These are phyloP conservation scores for Canis aureus DNA, from an alignment of 2,113 vertebrate genomes.

Conservation along the genomic window DNA sequence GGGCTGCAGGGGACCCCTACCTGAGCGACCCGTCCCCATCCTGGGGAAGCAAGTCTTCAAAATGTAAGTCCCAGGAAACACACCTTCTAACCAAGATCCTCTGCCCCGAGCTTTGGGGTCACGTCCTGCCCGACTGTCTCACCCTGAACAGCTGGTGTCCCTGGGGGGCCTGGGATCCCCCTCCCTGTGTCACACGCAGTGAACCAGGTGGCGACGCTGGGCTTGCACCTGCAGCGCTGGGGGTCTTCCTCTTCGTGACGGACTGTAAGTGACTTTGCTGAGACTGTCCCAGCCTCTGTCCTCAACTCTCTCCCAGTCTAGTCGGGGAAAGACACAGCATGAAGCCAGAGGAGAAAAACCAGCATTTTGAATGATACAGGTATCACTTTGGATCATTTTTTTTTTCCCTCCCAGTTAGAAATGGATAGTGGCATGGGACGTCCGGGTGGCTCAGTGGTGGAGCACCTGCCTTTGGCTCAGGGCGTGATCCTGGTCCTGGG, in stretches of 20 bases:
- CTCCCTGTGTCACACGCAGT: accelerated
- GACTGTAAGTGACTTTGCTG: neutral
- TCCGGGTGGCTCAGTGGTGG: no score
- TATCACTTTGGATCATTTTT: neutral
- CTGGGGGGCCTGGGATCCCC: neutral
- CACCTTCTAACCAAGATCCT: neutral
- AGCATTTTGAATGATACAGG: neutral
- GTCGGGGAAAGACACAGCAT: neutral
- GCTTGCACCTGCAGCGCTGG: accelerated
- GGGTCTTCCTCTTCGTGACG: accelerated
- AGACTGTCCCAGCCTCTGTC: neutral
- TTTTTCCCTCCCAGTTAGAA: neutral
- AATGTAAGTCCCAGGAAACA: neutral
- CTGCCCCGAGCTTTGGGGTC: neutral
- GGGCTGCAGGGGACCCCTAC: neutral
- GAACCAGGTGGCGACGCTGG: neutral
- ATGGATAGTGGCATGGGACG: neutral
- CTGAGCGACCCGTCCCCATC: accelerated
- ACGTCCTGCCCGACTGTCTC: accelerated
- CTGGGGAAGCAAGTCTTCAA: accelerated
- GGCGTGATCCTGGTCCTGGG: no score
- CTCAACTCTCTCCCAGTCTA: neutral
- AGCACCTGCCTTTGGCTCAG: no score
- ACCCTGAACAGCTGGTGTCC: neutral
- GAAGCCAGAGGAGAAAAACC: neutral